phyloP scores from a whole-genome alignment of 2,797 vertebrate species.

The Melanotaenia maccullochi region DNA sequence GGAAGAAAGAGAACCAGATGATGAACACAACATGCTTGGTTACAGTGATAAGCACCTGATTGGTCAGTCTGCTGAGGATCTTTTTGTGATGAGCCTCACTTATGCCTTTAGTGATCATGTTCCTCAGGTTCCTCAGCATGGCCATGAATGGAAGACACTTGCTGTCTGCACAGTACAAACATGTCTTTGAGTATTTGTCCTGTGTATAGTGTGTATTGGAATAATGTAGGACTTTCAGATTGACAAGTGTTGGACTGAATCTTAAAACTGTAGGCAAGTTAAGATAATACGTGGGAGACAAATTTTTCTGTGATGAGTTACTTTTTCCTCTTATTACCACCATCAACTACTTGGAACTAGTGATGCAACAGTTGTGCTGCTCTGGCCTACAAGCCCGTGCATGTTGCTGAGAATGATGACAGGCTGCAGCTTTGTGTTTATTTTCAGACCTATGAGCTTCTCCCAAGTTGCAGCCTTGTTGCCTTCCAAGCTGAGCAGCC shows the following conservation, averaged over 20 bases:
- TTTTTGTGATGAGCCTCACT: conserved; percentile 85
- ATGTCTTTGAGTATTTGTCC: background rate
- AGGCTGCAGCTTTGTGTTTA: background rate
- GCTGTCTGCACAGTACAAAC: conserved; percentile 73
- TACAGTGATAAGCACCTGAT: conserved; percentile 73
- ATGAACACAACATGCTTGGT: background rate
- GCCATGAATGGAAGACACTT: conserved; percentile 92
- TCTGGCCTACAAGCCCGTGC: conserved; percentile 11
- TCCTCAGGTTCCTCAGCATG: conserved; percentile 91
- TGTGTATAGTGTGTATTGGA: background rate
- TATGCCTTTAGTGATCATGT: conserved; percentile 85
- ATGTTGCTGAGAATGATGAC: background rate
- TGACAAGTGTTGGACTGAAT: background rate
- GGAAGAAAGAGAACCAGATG: background rate
- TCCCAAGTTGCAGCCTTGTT: conserved; percentile 89
- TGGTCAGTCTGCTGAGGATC: conserved; percentile 82
- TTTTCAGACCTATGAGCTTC: conserved; percentile 85
- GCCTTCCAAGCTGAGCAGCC: conserved; percentile 83
- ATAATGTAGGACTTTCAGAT: background rate
- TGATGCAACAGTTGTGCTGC: background rate
- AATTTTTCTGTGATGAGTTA: background rate
- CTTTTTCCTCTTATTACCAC: background rate
- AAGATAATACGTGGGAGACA: background rate
- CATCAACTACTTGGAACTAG: background rate
- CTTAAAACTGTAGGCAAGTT: background rate